Base-by-base conservation (phyloP, 2,113 vertebrate genomes). In the Crotalus horridus region DNA sequence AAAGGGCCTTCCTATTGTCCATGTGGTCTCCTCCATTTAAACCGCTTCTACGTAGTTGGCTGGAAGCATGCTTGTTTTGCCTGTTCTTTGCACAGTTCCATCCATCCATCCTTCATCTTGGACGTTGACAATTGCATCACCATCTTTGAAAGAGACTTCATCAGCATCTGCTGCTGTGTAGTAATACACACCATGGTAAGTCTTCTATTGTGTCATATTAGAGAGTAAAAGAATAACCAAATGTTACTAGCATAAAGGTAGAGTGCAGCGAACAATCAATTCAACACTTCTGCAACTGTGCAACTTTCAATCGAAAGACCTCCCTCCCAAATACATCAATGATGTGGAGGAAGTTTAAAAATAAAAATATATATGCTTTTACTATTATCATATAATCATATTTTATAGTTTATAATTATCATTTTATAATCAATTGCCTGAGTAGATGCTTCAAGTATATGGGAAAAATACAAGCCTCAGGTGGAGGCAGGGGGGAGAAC, bases 71-170 rank as follows among this genome's bases (percentile, higher is more conserved):
- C 99, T 99, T 0, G 99, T 99, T 95, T 99, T 98, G 95, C 99
- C 98, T 0, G 98, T 99, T 89, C 99, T 98, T 98, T 99, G 99
- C 87, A 99, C 99, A 0, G 99, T 99, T 21, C 99, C 99, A 0
- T 99, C 99, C 99, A 99, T 99, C 99, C 99, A 99, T 20, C 99
- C 99, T 95, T 99, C 99, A 1, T 99, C 99, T 96, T 99, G 99
- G 6, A 99, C 99, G 1, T 99, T 99, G 0, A 99, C 97, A 0
- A 99, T 99, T 8, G 99, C 98, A 86, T 99, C 99, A 0, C 99
- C 98, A 0, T 99, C 99, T 94, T 98, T 99, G 98, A 99, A 99
- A 96, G 99, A 98, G 26, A 99, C 98, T 96, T 99, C 99, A 0
- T 99, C 99, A 0, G 95, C 98, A 9, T 99, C 99, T 0, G 99